These are phyloP conservation scores for Spodoptera frugiperda DNA, from an alignment of 1,140 invertebrate genomes.

Conservation along the genomic window DNA sequence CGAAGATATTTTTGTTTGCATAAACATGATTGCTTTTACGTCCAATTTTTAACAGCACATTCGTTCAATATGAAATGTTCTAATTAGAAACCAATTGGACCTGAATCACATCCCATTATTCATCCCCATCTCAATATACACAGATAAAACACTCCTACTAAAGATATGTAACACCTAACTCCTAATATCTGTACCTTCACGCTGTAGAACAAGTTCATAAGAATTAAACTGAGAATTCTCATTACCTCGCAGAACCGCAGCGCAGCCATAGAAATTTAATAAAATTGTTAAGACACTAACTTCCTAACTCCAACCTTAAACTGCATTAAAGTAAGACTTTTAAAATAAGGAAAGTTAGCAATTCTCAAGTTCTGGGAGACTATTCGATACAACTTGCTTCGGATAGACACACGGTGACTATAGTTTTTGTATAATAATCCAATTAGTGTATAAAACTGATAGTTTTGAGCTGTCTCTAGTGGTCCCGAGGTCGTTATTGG, in stretches of 20 bases:
- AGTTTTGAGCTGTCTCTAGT: conserved; percentile 48
- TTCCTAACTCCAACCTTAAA: conserved; percentile 57
- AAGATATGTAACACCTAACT: too few relatives aligned
- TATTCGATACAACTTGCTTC: conserved; percentile 41
- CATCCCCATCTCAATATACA: too few relatives aligned
- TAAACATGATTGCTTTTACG: neutral
- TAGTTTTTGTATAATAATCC: conserved; percentile 56
- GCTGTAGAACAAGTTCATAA: conserved; percentile 24
- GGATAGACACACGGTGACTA: conserved; percentile 52
- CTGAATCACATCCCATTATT: too few relatives aligned
- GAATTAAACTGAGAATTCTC: conserved; percentile 36
- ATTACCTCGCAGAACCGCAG: conserved; percentile 9
- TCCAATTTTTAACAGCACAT: neutral
- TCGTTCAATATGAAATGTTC: neutral
- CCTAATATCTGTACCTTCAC: neutral
- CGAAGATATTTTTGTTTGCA: conserved; percentile 38
- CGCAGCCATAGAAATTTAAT: conserved; percentile 60
- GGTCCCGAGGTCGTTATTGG: conserved; percentile 40
- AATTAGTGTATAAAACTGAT: conserved; percentile 53
- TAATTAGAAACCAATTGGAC: conserved; percentile 5
- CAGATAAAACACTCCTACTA: too few relatives aligned
- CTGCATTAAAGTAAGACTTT: conserved; percentile 57
- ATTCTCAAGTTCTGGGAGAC: conserved; percentile 43
- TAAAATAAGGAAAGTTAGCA: conserved; percentile 54
- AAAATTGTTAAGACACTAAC: conserved; percentile 60